Evolutionary conservation across 2,888 invertebrate genomes (phyloP), one percentile per base, ranked within the genome.

Genomic region (Noctua pronuba): DNA sequence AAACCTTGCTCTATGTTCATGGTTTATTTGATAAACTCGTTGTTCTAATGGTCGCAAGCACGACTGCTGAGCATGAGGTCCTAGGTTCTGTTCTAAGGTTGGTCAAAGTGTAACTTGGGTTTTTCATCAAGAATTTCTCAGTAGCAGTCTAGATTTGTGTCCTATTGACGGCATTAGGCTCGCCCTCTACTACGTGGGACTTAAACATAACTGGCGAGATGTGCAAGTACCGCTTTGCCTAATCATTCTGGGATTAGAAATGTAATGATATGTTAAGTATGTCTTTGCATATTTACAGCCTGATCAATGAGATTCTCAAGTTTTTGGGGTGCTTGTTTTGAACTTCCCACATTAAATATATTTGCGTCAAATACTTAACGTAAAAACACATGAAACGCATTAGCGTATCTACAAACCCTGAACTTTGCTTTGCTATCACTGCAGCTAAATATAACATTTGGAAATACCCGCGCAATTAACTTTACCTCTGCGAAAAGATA

Each of bases 351-450:
- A 24, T 18, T 16, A 75, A 46, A 49, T 41, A 38, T 58, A 67
- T 75, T 62, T 44, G 16, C n/a, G 31, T 52, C 16, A 60, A 66
- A 52, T 31, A 13, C 1, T 38, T 24, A 64, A 41, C 24, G 24
- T 41, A 65, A n/a, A 41, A 65, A 65, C 65, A 41, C 21, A 41
- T 65, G 4, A 68, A 46, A 38, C 16, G 68, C 55, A 68, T 65
- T 58, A 60, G 35, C n/a, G 1, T 80, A 13, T 80, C 66, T 75
- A 52, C 38, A n/a, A 66, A 60, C 69, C 69, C 52, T 82, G 82
- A 78, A 82, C 82, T 73, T 35, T 4, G 38, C 82, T 73, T 35
- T 4, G 38, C 44, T 73, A 82, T 82, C 82, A 70, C 21, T 52
- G 46, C 52, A 77, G 16, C 31, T 41, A 44, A 16, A 18, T 41